These are phyloP conservation scores for Oscarella lobularis DNA, from an alignment of 37 sponge, comb jelly and placozoan genomes.

Conservation along the genomic window DNA sequence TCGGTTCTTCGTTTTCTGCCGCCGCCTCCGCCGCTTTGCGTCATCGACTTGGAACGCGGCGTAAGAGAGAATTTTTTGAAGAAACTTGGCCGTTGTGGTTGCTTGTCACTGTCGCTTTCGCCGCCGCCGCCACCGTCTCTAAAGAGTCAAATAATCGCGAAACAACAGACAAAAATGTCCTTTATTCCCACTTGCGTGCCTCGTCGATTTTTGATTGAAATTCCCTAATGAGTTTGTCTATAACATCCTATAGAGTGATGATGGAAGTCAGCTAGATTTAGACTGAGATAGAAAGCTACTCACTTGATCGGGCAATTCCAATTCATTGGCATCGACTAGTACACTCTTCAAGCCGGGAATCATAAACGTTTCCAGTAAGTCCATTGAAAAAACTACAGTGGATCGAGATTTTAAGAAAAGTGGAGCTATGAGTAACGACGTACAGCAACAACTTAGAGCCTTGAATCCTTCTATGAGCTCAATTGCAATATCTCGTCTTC, in stretches of 20 bases:
- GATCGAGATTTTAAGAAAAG: too few species aligned
- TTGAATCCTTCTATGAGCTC: constrained; percentile 51
- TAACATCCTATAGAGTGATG: neutral
- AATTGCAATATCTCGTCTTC: constrained; percentile 34
- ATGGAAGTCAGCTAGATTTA: neutral
- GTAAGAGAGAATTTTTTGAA: neutral
- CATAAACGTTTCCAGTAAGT: neutral
- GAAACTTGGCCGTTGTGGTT: neutral
- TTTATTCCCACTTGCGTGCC: too few species aligned
- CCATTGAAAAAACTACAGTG: neutral
- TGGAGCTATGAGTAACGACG: too few species aligned
- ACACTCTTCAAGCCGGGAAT: neutral
- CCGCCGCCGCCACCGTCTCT: neutral
- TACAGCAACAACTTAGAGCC: constrained; percentile 75
- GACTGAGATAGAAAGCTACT: neutral
- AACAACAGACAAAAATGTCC: too few species aligned
- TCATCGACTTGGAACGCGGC: neutral
- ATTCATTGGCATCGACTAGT: neutral
- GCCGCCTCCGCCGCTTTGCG: neutral
- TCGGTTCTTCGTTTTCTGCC: neutral
- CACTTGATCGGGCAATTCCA: neutral
- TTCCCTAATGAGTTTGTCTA: neutral
- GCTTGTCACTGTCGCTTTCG: neutral
- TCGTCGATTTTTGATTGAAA: neutral
- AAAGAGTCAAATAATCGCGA: neutral